These are phyloP conservation scores for Scartelaos histophorus DNA, from an alignment of 2,113 vertebrate species.

Conservation along the genomic window DNA sequence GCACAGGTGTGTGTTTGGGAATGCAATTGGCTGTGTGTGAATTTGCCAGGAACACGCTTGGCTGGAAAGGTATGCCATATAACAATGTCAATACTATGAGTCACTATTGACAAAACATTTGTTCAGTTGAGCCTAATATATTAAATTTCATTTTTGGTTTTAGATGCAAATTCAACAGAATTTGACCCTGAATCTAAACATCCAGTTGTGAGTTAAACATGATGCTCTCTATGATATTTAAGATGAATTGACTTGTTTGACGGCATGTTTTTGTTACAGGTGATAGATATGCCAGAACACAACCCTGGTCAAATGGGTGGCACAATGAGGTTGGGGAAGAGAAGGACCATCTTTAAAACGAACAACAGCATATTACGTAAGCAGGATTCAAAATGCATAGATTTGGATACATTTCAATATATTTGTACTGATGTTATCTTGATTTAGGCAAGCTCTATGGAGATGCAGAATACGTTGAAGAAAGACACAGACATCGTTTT, in stretches of 20 bases:
- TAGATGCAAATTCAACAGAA: conserved; percentile 96
- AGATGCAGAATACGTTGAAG: conserved; percentile 87
- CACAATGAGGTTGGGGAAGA: conserved; percentile 96
- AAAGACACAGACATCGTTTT: conserved; percentile 93
- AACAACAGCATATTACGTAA: conserved; percentile 88
- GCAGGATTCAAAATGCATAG: conserved; percentile 15
- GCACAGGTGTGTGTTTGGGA: conserved; percentile 91
- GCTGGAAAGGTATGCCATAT: conserved; percentile 84
- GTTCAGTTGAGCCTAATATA: neutral
- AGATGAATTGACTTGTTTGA: neutral
- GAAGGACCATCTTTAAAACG: conserved; percentile 91
- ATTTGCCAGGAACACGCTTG: conserved; percentile 86
- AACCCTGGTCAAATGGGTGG: conserved; percentile 97
- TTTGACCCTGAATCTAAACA: conserved; percentile 89
- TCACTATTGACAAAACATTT: neutral
- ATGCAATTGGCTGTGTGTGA: conserved; percentile 97
- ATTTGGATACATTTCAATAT: neutral
- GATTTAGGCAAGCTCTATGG: conserved; percentile 86
- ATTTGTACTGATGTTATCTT: conserved; percentile 9
- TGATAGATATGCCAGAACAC: conserved; percentile 98
- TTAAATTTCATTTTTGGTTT: conserved; percentile 5
- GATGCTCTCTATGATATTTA: too few species aligned
- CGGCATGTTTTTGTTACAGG: conserved; percentile 65
- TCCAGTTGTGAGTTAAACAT: conserved; percentile 85
- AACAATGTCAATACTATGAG: neutral